A percentile compares a stretch with the other conserved stretches of the same genome.
Conservation (phyloP, 2,888 invertebrate genomes). For the Stenodema calcarata region DNA sequence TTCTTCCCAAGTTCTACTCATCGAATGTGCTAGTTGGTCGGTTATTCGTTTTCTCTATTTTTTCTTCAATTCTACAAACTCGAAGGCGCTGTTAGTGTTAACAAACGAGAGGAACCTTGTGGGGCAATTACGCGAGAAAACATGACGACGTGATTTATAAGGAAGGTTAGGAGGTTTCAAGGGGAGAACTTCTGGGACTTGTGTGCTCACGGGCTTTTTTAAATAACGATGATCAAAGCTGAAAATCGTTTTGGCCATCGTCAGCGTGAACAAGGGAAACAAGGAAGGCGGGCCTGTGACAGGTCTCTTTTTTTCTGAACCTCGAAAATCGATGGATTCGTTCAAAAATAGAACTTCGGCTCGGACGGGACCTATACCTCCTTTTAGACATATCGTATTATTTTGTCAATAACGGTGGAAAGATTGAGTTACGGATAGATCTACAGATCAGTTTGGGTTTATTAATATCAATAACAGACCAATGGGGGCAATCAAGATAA, state of each 20-base stretch:
- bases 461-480: no score
- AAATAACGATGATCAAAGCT: slow-evolving; percentile 2
- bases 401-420: neutral
- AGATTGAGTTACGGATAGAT: neutral
- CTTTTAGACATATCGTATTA: neutral
- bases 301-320: neutral
- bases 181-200: neutral
- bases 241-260: slow-evolving; percentile 2
- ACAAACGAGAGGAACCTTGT: neutral
- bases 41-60: neutral
- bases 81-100: neutral
- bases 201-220: neutral
- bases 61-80: neutral
- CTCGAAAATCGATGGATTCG: neutral
- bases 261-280: slow-evolving; percentile 2
- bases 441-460: neutral
- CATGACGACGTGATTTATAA: neutral
- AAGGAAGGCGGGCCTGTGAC: neutral
- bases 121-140: neutral
- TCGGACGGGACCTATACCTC: neutral
- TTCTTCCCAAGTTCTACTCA: neutral
- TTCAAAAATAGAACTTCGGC: neutral
- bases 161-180: neutral
- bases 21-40: neutral
- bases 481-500: no score